These are phyloP conservation scores for Plutella xylostella DNA, from an alignment of 2,888 invertebrate species.

Conservation along the genomic window DNA sequence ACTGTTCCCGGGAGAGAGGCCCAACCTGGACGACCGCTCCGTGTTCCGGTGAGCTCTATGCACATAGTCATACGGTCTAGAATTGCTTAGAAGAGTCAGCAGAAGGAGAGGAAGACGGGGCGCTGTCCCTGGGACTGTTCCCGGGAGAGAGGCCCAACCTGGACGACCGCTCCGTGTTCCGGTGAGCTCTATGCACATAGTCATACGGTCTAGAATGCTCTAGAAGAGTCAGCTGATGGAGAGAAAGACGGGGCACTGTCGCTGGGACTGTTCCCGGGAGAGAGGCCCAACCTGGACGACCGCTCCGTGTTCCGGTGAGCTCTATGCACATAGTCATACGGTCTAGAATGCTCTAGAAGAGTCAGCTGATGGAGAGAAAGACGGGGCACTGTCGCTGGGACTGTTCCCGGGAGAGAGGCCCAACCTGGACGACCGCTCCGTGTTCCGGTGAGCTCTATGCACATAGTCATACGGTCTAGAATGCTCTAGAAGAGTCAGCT, in stretches of 20 bases:
- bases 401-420: constrained; percentile 97
- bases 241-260: constrained; percentile 96
- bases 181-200: constrained; percentile 29
- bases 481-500: constrained; percentile 71
- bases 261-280: constrained; percentile 97
- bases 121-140: constrained; percentile 96
- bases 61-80: no score
- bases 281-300: constrained; percentile 93
- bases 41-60: constrained; percentile 48
- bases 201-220: no score
- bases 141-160: constrained; percentile 95
- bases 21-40: constrained; percentile 94
- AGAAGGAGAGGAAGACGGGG: constrained; percentile 89
- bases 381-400: constrained; percentile 94
- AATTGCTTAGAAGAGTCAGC: constrained; percentile 73
- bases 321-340: no score
- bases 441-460: constrained; percentile 44
- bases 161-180: constrained; percentile 85
- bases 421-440: constrained; percentile 92
- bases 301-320: constrained; percentile 73
- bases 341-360: no score
- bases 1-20: constrained; percentile 96
- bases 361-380: constrained; percentile 83
- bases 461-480: no score
- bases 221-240: constrained; percentile 73